Base-by-base conservation (phyloP, 2,113 vertebrate species). In the Lepisosteus osseus region DNA sequence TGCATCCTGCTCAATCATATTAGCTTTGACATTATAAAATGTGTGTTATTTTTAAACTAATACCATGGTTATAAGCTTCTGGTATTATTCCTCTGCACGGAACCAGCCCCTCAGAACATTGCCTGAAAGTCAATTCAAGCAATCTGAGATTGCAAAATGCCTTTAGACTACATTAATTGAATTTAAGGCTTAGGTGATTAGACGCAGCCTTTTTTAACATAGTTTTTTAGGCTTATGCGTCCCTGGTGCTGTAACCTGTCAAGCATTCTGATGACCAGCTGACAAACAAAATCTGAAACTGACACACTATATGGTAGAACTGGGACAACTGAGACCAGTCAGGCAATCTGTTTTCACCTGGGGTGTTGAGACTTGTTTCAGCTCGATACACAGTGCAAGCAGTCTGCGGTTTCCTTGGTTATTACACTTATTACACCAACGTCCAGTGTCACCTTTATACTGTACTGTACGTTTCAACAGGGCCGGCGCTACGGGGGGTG, bases 251-350 rank as follows among this genome's bases (percentile, higher is more conserved):
- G 77, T 72, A 86, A 82, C 78, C 75, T 77, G 83, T 76, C n/a
- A 43, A 76, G 79, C 80, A 87, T 90, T 86, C 85, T 85, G 83
- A 88, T 89, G 83, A 84, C 76, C 77, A 79, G 78, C 80, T 84
- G 78, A 81, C 74, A 87, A 78, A 76, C 73, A 85, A 54, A 68
- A 41, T 17, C 8, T 15, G 45, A n/a, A 41, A 11, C 15, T n/a
- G 43, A 29, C 17, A 68, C 51, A 6, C 45, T 29, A 29, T 29
- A 29, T 29, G 29, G 29, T 29, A 29, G 29, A 29, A 29, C 29
- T 29, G 29, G 29, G 2, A 29, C 29, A 29, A 29, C 29, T 29
- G 29, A 29, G 29, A 29, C 29, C 29, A 29, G 29, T 29, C 29
- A 17, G 15, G 15, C 15, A 29, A 29, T 29, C 29, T 29, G 29